Evolutionary conservation across 1,140 invertebrate species (phyloP).

Genomic region (Thaumetopoea pityocampa): DNA sequence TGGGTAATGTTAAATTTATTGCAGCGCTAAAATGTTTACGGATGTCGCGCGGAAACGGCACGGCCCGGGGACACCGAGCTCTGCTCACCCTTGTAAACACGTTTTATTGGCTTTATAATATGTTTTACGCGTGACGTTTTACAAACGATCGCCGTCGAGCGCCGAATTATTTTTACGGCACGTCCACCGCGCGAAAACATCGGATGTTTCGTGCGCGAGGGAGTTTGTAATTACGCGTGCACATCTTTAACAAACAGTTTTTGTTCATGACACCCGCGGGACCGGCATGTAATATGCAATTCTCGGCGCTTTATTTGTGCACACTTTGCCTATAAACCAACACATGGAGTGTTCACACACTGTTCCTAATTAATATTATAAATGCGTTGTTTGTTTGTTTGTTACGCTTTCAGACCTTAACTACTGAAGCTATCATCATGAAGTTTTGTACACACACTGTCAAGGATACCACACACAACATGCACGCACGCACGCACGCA

Average conservation of each 20-base stretch:
- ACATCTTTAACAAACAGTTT: constrained; percentile 60
- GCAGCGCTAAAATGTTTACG: constrained; percentile 73
- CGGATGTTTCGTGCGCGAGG: constrained; percentile 58
- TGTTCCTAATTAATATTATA: too few species aligned
- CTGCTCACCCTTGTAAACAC: constrained; percentile 74
- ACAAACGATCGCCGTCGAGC: constrained; percentile 71
- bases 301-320: constrained; percentile 28
- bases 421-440: too few species aligned
- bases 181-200: constrained; percentile 58
- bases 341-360: too few species aligned
- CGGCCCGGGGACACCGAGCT: constrained; percentile 44
- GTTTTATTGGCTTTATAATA: constrained; percentile 76
- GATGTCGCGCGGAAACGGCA: constrained; percentile 59
- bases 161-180: constrained; percentile 74
- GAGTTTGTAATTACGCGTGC: constrained; percentile 70
- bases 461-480: too few species aligned
- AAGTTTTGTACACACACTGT: too few species aligned
- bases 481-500: too few species aligned
- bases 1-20: constrained; percentile 75
- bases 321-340: too few species aligned
- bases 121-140: constrained; percentile 76
- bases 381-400: too few species aligned
- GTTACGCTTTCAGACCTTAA: too few species aligned
- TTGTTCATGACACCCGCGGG: constrained; percentile 48
- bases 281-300: constrained; percentile 30